Evolutionary conservation across 2,797 vertebrate genomes (phyloP).

Genomic region (Esox lucius): DNA sequence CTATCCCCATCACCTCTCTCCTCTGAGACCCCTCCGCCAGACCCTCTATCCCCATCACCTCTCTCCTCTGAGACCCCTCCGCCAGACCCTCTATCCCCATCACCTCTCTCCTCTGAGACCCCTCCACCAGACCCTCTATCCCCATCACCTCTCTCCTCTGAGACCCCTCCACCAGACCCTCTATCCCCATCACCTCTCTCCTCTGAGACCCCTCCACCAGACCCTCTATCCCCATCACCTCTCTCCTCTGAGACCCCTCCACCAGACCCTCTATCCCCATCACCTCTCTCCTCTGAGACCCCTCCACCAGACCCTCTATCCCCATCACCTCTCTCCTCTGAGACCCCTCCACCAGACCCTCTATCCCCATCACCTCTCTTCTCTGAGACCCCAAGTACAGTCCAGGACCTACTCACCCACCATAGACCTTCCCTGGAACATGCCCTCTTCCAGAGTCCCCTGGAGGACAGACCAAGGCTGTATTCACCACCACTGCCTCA

Average conservation of each 20-base stretch:
- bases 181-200: conserved; percentile 31
- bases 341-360: conserved; percentile 9
- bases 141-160: conserved; percentile 16
- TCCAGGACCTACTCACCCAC: neutral
- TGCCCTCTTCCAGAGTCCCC: conserved; percentile 2
- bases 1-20: conserved; percentile 28
- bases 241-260: conserved; percentile 25
- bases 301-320: neutral
- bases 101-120: conserved; percentile 27
- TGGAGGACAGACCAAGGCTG: conserved; percentile 24
- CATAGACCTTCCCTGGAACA: neutral
- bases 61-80: conserved; percentile 23
- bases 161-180: conserved; percentile 4
- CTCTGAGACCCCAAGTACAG: neutral
- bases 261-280: neutral
- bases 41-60: conserved; percentile 23
- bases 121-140: conserved; percentile 25
- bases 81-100: conserved; percentile 20
- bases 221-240: conserved; percentile 23
- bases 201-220: conserved; percentile 21
- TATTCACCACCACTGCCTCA: conserved; percentile 42
- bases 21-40: conserved; percentile 21
- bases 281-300: too few species aligned
- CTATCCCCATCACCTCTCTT: conserved; percentile 28
- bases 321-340: neutral